Evolutionary conservation across 2,888 invertebrate genomes (phyloP).

Genomic region (Oscheius onirici): DNA sequence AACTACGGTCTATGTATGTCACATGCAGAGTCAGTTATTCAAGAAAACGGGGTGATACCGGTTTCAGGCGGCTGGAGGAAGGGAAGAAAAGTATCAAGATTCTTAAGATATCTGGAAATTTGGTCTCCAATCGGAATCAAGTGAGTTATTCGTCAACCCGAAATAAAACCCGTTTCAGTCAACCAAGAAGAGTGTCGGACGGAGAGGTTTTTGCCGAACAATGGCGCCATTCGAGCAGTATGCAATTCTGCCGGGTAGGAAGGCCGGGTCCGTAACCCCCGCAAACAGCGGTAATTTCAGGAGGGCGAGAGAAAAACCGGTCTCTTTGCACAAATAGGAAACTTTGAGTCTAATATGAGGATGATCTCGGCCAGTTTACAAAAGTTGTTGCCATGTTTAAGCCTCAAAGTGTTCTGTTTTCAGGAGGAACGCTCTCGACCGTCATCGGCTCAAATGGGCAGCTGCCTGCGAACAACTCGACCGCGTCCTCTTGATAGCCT

Average conservation of each 20-base stretch:
- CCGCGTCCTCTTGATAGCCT: slow-evolving; percentile 6
- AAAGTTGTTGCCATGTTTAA: neutral
- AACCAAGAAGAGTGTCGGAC: slow-evolving; percentile 7
- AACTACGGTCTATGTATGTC: slow-evolving; percentile 22
- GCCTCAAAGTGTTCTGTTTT: neutral
- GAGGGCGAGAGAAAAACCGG: slow-evolving; percentile 26
- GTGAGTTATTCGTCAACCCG: neutral
- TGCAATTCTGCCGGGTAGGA: slow-evolving; percentile 9
- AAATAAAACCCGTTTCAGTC: neutral
- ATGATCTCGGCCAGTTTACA: slow-evolving; percentile 29
- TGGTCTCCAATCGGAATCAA: neutral
- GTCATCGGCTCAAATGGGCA: slow-evolving; percentile 27
- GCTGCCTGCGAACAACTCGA: slow-evolving; percentile 29
- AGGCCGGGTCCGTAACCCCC: neutral
- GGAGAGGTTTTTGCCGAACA: slow-evolving; percentile 27
- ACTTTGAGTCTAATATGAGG: slow-evolving; percentile 26
- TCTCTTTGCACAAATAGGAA: slow-evolving; percentile 24
- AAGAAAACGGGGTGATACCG: neutral
- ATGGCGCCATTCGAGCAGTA: slow-evolving; percentile 16
- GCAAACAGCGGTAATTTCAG: slow-evolving; percentile 20
- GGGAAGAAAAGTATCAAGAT: slow-evolving; percentile 1
- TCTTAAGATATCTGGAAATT: slow-evolving; percentile 8
- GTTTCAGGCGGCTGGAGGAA: slow-evolving; percentile 27
- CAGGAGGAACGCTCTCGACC: slow-evolving; percentile 19
- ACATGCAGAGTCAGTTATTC: slow-evolving; percentile 17